Conservation (phyloP, 2,113 vertebrate genomes). For the Pelvicachromis taeniatus region DNA sequence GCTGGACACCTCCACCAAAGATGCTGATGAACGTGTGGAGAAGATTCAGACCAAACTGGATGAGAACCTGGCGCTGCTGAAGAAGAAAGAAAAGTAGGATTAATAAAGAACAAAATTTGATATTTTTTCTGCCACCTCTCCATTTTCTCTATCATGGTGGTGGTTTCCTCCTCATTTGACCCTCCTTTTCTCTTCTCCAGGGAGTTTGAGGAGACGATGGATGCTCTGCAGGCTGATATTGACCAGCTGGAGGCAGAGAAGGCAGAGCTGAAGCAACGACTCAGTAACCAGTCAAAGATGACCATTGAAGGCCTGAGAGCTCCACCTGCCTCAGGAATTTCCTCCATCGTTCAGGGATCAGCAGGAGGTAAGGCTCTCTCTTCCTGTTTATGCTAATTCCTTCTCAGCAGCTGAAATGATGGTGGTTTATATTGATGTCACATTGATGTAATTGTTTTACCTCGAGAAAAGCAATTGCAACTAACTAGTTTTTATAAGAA, state of each 20-base stretch:
- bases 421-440: neutral
- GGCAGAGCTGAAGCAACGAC: constrained; percentile 87
- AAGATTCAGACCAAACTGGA: constrained; percentile 91
- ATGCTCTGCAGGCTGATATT: constrained; percentile 93
- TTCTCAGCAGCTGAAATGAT: neutral
- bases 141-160: too few relatives aligned
- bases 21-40: constrained; percentile 91
- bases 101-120: neutral
- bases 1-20: constrained; percentile 90
- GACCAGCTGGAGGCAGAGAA: constrained; percentile 97
- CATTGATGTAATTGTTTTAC: neutral
- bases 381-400: neutral
- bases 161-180: neutral
- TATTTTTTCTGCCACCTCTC: neutral
- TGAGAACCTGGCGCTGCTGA: constrained; percentile 84
- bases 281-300: constrained; percentile 89
- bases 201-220: constrained; percentile 98
- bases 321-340: constrained; percentile 78
- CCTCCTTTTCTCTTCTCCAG: constrained; percentile 53
- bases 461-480: neutral
- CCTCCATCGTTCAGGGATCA: constrained; percentile 86
- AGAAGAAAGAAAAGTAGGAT: constrained; percentile 92
- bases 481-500: neutral
- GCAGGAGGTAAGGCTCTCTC: constrained; percentile 74
- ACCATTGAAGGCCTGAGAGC: constrained; percentile 85